Percentiles rank a stretch among this genome's conserved stretches.
Evolutionary conservation across 2,113 vertebrate genomes (phyloP).

Genomic region (Cygnus buccinator): DNA sequence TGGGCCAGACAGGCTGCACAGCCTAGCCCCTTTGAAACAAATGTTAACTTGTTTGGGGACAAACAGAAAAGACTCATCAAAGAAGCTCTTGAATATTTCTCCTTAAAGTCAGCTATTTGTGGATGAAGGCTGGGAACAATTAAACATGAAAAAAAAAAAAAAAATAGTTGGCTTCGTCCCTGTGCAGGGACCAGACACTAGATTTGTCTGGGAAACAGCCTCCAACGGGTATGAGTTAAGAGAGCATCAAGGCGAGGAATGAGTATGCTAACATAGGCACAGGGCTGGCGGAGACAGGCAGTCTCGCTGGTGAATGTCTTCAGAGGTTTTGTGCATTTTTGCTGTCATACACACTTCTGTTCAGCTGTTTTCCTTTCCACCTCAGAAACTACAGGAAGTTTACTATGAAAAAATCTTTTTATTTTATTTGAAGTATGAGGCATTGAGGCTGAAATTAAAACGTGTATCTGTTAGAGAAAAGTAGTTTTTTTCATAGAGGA

Average conservation of each 20-base stretch:
- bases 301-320: neutral
- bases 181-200: accelerated
- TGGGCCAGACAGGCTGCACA: neutral
- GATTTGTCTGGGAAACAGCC: neutral
- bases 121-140: neutral
- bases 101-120: neutral
- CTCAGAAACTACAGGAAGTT: neutral
- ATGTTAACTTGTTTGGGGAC: neutral
- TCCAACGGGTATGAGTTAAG: neutral
- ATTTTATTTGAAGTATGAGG: neutral
- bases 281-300: neutral
- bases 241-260: neutral
- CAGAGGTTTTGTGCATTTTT: neutral
- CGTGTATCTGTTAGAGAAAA: neutral
- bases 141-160: neutral
- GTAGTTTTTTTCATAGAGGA: neutral
- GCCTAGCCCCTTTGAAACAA: neutral
- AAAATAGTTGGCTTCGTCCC: neutral
- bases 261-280: neutral
- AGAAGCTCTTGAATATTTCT: neutral
- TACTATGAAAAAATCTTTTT: neutral
- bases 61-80: neutral
- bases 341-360: neutral
- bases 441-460: neutral
- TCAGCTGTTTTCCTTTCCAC: neutral